phyloP scores from a whole-genome alignment of 2,113 vertebrate genomes.

The Neodontobutis hainanensis region DNA sequence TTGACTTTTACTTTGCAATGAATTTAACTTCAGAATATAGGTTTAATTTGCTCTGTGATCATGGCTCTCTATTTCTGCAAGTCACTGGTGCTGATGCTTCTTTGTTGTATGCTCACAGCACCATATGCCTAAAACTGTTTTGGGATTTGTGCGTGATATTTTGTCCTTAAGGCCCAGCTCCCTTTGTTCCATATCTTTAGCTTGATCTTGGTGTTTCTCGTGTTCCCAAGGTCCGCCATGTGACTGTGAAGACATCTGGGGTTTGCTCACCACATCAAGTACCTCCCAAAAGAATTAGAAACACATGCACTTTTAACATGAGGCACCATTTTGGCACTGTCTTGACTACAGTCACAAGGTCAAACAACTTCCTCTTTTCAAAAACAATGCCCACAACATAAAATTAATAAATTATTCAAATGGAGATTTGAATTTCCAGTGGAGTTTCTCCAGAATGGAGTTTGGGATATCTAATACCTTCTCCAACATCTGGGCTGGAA shows the following conservation, averaged over 20 bases:
- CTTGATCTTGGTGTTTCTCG: slow-evolving; percentile 66
- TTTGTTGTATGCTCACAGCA: slow-evolving; percentile 69
- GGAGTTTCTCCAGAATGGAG: too few species aligned
- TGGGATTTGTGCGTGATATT: slow-evolving; percentile 68
- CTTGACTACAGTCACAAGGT: slow-evolving; percentile 8
- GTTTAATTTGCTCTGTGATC: slow-evolving; percentile 56
- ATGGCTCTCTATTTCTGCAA: slow-evolving; percentile 43
- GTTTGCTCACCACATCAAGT: slow-evolving; percentile 45
- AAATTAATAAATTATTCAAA: neutral
- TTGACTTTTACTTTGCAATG: neutral
- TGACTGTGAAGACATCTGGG: slow-evolving; percentile 59
- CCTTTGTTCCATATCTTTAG: slow-evolving; percentile 49
- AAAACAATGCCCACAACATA: neutral
- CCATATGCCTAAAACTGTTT: slow-evolving; percentile 62
- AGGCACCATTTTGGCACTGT: slow-evolving; percentile 19
- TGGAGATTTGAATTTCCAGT: neutral
- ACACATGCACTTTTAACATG: slow-evolving; percentile 41
- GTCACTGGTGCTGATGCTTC: slow-evolving; percentile 46
- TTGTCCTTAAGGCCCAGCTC: slow-evolving; percentile 47
- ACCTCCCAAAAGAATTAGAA: slow-evolving; percentile 49
- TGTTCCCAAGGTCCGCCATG: slow-evolving; percentile 56
- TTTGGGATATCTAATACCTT: too few species aligned
- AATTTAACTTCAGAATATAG: slow-evolving; percentile 36
- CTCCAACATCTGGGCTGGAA: too few species aligned
- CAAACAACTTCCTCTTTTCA: slow-evolving; percentile 17